Base-by-base conservation (phyloP, 37 sponge, comb jelly and placozoan genomes). In the Amphimedon queenslandica region DNA sequence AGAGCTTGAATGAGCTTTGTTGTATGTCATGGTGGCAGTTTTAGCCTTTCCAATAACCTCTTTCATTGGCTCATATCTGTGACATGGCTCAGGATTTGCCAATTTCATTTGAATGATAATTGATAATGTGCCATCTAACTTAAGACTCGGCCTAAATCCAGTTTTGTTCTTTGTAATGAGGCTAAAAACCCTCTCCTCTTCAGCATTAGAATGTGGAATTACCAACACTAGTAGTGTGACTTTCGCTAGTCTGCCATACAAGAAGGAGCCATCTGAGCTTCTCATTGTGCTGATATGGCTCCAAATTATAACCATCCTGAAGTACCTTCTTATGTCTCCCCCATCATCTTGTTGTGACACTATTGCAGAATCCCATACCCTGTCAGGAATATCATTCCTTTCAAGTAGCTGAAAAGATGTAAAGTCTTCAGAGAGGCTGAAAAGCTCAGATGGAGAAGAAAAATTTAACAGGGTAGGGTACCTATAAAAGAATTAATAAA, bases 171-270 rank as follows among this genome's bases (percentile, higher is more conserved):
- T 78, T 5, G 25, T 35, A 71, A 78, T 57, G 57, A 78, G 32
- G 60, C 70, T 69, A 71, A 78, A 78, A 32, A 78, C 43, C n/a
- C n/a, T n/a, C n/a, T n/a, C n/a, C 33, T 58, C 29, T 53, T 78
- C 79, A 70, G 79, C 79, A 78, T 78, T 76, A 21, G 76, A 64
- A 40, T 76, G 76, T 33, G 76, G 76, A 64, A 76, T 63, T 27
- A 64, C 32, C 16, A 76, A 33, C 29, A 76, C 76, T 21, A 64
- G 28, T 29, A 34, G 63, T 2, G 76, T 37, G 28, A 76, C 76
- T 66, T 76, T 37, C 63, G 31, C n/a, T 55, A 76, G 51, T 39
- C 37, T 34, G 29, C 16, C 35, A 32, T 57, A 73, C 27, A 2
- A 1, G 3, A 1, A 29, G 56, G 64, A 67, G 24, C 40, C 42